Conservation (phyloP, 2,888 invertebrate genomes). For the Petrolisthes cinctipes region DNA sequence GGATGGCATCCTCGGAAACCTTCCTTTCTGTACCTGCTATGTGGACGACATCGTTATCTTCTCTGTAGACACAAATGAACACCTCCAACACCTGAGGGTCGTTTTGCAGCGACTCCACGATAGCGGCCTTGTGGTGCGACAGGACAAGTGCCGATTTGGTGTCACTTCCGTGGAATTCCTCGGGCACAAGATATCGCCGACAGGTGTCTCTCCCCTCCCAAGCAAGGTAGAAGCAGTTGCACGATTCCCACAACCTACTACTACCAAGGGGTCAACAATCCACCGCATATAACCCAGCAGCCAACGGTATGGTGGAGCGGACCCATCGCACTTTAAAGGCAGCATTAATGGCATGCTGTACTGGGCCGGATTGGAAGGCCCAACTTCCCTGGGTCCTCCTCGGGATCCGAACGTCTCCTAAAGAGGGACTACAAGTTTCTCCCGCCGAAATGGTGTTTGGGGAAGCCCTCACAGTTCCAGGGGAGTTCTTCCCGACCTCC, state of each 20-base stretch:
- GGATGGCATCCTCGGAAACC: slow-evolving; percentile 11
- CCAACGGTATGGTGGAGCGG: slow-evolving; percentile 66
- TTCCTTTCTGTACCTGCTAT: neutral
- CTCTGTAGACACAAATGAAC: neutral
- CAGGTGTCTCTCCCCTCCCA: slow-evolving; percentile 17
- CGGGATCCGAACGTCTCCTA: slow-evolving; percentile 56
- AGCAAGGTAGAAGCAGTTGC: slow-evolving; percentile 7
- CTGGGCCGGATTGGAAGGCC: slow-evolving; percentile 60
- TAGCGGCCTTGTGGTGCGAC: slow-evolving; percentile 17
- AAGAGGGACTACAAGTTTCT: slow-evolving; percentile 61
- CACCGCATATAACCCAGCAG: slow-evolving; percentile 22
- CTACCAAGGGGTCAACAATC: no score
- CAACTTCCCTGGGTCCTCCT: slow-evolving; percentile 66
- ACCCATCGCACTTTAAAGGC: slow-evolving; percentile 67
- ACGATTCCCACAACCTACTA: neutral
- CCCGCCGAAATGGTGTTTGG: slow-evolving; percentile 66
- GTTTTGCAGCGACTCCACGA: neutral
- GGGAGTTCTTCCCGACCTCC: slow-evolving; percentile 31
- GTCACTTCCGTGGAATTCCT: slow-evolving; percentile 18
- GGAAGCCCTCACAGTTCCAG: slow-evolving; percentile 65
- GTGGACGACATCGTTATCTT: slow-evolving; percentile 31
- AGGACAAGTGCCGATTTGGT: slow-evolving; percentile 25
- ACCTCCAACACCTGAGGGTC: neutral
- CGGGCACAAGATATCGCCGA: slow-evolving; percentile 16
- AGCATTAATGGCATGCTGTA: slow-evolving; percentile 56